phyloP scores from a whole-genome alignment of 2,888 invertebrate species.

The Lochmaea capreae region DNA sequence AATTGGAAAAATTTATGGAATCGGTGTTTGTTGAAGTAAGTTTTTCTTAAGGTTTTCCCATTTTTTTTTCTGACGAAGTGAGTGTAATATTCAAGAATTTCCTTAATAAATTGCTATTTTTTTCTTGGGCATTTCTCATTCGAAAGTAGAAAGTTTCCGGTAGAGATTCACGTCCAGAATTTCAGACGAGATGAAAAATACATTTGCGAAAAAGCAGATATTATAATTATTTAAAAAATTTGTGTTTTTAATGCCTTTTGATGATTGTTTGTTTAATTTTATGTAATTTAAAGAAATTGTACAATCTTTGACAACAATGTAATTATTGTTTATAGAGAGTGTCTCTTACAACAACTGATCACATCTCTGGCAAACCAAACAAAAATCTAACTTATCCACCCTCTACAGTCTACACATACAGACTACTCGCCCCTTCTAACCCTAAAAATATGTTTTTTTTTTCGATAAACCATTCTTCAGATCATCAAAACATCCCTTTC shows the following conservation, averaged over 20 bases:
- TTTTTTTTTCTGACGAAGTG: neutral
- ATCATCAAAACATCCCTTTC: conserved; percentile 15
- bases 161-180: neutral
- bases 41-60: conserved; percentile 19
- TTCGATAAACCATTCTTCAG: conserved; percentile 25
- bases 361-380: no score
- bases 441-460: conserved; percentile 32
- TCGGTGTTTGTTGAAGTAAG: conserved; percentile 29
- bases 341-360: no score
- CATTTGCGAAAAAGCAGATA: neutral
- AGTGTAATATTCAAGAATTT: neutral
- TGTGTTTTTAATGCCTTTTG: neutral
- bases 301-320: no score
- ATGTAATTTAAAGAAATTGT: no score
- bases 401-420: no score
- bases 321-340: no score
- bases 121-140: neutral
- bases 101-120: neutral
- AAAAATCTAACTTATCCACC: neutral
- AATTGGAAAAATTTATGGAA: conserved; percentile 33
- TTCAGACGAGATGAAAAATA: neutral
- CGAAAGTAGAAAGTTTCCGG: neutral
- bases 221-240: neutral
- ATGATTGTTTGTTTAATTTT: no score
- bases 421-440: conserved; percentile 7